Conservation (phyloP, 2,797 vertebrate genomes). For the Thaleichthys pacificus region DNA sequence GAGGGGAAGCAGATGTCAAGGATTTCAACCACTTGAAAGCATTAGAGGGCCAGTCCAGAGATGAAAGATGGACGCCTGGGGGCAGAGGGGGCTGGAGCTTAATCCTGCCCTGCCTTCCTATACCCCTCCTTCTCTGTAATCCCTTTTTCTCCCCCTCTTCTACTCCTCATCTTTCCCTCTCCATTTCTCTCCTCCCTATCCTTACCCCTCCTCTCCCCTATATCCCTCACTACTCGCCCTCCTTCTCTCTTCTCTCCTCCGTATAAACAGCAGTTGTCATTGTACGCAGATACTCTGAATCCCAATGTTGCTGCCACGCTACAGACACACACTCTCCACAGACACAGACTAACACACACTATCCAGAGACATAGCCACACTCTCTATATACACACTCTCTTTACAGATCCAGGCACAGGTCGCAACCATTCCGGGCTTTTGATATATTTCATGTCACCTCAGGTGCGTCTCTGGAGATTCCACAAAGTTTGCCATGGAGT, state of each 20-base stretch:
- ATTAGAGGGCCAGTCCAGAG: conserved; percentile 64
- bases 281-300: too few relatives aligned
- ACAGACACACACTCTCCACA: neutral
- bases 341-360: neutral
- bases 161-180: conserved; percentile 16
- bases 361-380: neutral
- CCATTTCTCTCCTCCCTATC: conserved; percentile 31
- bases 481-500: too few relatives aligned
- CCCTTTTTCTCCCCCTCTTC: neutral
- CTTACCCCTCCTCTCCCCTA: conserved; percentile 30
- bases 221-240: conserved; percentile 56
- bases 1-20: conserved; percentile 77
- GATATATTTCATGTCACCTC: too few relatives aligned
- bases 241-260: neutral
- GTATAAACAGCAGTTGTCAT: too few relatives aligned
- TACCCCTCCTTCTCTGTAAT: conserved; percentile 15
- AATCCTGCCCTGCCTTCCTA: conserved; percentile 61
- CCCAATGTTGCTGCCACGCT: neutral
- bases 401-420: neutral
- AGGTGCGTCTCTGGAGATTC: too few relatives aligned
- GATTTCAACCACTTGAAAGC: conserved; percentile 71
- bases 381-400: neutral
- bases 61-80: conserved; percentile 76
- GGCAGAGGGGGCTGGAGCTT: conserved; percentile 51
- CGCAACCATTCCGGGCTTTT: too few relatives aligned